phyloP scores from a whole-genome alignment of 2,797 vertebrate genomes.

The Propithecus deckenii region DNA sequence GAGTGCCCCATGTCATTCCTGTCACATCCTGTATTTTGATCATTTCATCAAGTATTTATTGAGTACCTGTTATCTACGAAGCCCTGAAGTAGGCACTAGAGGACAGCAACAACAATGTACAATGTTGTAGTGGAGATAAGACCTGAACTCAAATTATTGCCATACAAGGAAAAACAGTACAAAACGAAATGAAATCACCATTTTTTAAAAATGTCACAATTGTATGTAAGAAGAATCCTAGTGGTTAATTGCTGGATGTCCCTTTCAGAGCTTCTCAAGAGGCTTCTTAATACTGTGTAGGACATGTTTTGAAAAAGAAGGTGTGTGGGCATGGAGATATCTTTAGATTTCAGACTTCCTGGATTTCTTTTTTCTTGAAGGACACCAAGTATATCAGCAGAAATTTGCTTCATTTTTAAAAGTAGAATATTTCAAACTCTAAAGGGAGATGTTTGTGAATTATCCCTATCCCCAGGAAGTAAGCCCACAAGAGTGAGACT shows the following conservation, averaged over 20 bases:
- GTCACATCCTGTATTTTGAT: background rate
- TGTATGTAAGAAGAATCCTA: background rate
- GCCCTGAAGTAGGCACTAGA: background rate
- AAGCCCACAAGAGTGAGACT: background rate
- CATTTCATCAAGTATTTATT: background rate
- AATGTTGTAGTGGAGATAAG: background rate
- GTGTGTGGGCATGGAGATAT: background rate
- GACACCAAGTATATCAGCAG: background rate
- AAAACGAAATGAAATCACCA: background rate
- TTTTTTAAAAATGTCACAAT: background rate
- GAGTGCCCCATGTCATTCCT: background rate
- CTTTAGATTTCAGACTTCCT: conserved; percentile 15
- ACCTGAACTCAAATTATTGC: background rate
- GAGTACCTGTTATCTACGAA: background rate
- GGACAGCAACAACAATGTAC: background rate
- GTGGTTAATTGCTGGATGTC: background rate
- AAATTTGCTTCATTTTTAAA: background rate
- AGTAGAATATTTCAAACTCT: background rate
- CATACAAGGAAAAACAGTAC: background rate
- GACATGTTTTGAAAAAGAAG: background rate
- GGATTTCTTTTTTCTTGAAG: background rate
- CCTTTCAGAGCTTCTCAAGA: background rate
- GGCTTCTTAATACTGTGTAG: background rate
- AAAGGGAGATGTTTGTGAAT: background rate
- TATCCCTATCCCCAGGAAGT: background rate